Evolutionary conservation across 2,888 invertebrate species (phyloP).

Genomic region (Stenchaetothrips biformis): DNA sequence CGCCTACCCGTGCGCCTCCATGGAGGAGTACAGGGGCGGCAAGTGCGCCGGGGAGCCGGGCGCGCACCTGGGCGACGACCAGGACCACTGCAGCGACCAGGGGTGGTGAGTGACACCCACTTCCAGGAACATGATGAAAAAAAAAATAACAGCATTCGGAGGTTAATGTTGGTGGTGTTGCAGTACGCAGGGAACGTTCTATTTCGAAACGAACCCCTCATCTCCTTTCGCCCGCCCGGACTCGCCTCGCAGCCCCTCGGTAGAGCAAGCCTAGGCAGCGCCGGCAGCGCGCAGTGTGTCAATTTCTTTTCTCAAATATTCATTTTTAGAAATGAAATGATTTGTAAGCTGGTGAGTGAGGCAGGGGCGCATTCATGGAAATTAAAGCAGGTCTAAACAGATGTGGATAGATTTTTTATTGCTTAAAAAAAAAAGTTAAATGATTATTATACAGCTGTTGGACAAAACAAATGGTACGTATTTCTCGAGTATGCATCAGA

Average conservation of each 20-base stretch:
- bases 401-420: too few species aligned
- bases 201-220: constrained; percentile 1
- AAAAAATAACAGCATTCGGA: too few species aligned
- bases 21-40: constrained; percentile 36
- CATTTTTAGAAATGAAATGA: background rate
- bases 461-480: too few species aligned
- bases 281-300: background rate
- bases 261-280: background rate
- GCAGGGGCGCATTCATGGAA: too few species aligned
- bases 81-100: background rate
- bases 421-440: background rate
- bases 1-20: constrained; percentile 39
- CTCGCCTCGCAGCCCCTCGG: background rate
- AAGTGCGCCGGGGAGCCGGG: constrained; percentile 29
- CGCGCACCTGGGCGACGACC: constrained; percentile 2
- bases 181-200: constrained; percentile 3
- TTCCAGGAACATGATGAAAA: too few species aligned
- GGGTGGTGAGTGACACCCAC: background rate
- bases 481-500: too few species aligned
- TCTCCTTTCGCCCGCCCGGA: background rate
- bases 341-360: too few species aligned
- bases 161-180: background rate
- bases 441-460: too few species aligned
- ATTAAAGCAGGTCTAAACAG: too few species aligned
- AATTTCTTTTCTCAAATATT: background rate